Base-by-base conservation (phyloP, 2,113 vertebrate genomes). In the Alaudala cheleensis region DNA sequence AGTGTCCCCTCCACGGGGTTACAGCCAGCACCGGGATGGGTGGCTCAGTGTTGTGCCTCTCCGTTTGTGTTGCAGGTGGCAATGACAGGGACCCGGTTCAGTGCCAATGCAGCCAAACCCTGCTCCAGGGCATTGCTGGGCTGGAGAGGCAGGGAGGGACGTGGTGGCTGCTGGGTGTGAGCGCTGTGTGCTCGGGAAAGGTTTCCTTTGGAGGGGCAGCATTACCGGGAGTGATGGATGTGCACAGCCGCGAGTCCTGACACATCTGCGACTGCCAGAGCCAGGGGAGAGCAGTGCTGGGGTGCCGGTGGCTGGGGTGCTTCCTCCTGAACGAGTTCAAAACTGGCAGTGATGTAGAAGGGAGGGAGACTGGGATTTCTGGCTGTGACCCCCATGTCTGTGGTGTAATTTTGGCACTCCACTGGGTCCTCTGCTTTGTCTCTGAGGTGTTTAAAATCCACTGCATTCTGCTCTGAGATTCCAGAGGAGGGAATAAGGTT, bases 51-150 rank as follows among this genome's bases (percentile, higher is more conserved):
- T 1, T 22, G 21, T 6, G 9, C 29, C 16, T 21, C 17, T 65
- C 60, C 11, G 17, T 49, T 31, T 6, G 15, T 0, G 0, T 25
- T 21, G 17, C 25, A 77, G 34, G 51, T 54, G 39, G 18, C 14
- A 29, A 7, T 0, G 0, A 4, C 2, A 31, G 61, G 53, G 67
- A n/a, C 5, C 14, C 7, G 0, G 2, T 4, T 25, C 50, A 9
- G 67, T 4, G 44, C 7, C 17, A 28, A 14, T 1, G 21, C 37
- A n/a, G 64, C 2, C 2, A 24, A 37, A 45, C n/a, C 10, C 25
- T 8, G 44, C 47, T 39, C 58, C 1, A 29, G 16, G 42, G 11
- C 4, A 2, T 1, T 2, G 16, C 86, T 4, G 42, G 45, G 12
- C 5, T 40, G 73, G 71, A 10, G 1, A 21, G 45, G 66, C 24